Conservation (phyloP, 2,888 invertebrate species). For the Athrips mouffetella region DNA sequence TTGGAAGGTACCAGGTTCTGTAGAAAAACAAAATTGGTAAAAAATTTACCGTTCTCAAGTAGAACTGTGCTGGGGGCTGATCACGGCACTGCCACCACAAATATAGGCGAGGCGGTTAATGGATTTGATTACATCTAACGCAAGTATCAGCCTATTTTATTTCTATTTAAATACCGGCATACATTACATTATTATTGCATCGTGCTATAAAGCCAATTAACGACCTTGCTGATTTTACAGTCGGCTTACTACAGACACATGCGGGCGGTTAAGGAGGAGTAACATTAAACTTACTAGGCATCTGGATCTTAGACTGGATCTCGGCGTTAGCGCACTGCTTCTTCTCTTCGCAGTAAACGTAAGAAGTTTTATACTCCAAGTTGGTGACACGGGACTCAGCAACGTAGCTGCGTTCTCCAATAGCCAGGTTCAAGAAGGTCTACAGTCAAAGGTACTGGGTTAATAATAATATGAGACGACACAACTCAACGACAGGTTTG, state of each 20-base stretch:
- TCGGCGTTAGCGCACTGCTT: constrained; percentile 88
- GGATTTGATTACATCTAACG: too few species aligned
- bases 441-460: constrained; percentile 35
- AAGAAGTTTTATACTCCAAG: constrained; percentile 83
- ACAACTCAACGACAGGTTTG: too few species aligned
- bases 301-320: constrained; percentile 77
- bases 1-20: constrained; percentile 74
- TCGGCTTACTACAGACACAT: too few species aligned
- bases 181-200: too few species aligned
- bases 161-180: too few species aligned
- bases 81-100: too few species aligned
- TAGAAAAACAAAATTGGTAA: not conserved
- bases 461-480: too few species aligned
- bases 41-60: not conserved
- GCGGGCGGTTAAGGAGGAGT: not conserved
- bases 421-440: constrained; percentile 82
- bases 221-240: too few species aligned
- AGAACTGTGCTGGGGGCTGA: too few species aligned
- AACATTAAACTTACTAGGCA: constrained; percentile 56
- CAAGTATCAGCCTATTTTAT: too few species aligned
- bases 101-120: too few species aligned
- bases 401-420: constrained; percentile 84
- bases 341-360: constrained; percentile 87
- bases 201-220: too few species aligned
- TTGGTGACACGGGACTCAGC: constrained; percentile 85